phyloP scores from a whole-genome alignment of 2,888 invertebrate genomes.

The Mamestra brassicae region DNA sequence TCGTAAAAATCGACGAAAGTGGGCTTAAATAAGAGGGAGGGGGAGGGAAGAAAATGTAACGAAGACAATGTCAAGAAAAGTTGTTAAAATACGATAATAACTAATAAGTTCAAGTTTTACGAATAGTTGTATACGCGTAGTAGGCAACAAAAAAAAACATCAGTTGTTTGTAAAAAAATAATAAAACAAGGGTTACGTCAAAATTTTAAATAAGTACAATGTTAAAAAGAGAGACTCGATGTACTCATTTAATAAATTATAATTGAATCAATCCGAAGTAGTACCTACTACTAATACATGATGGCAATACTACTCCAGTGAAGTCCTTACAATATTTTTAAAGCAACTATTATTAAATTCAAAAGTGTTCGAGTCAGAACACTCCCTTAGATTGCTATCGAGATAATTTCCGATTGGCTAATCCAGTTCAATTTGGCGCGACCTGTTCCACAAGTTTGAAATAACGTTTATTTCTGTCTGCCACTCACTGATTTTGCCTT shows the following conservation, averaged over 20 bases:
- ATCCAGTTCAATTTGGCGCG: constrained; percentile 55
- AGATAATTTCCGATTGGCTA: constrained; percentile 63
- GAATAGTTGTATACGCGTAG: neutral
- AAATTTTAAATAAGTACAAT: neutral
- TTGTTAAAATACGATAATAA: neutral
- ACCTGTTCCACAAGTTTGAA: constrained; percentile 58
- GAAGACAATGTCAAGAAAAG: constrained; percentile 38
- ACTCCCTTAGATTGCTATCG: constrained; percentile 53
- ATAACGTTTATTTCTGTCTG: constrained; percentile 52
- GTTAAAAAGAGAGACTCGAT: too few species aligned
- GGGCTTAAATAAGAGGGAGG: neutral
- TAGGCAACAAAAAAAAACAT: neutral
- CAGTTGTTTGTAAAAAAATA: neutral
- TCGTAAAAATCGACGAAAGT: too few species aligned
- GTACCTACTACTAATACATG: neutral
- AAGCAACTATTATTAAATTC: neutral
- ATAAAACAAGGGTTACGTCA: neutral
- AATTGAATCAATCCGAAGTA: neutral
- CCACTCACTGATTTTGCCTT: constrained; percentile 44
- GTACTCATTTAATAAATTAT: neutral
- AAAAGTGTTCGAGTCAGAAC: constrained; percentile 35
- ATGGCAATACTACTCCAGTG: too few species aligned
- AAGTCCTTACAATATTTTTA: neutral
- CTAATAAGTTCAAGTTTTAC: neutral
- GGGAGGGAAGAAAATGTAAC: constrained; percentile 14